Evolutionary conservation across 2,797 vertebrate species (phyloP), one percentile per base, ranked within the genome.

Genomic region (Gadopsis marmoratus): DNA sequence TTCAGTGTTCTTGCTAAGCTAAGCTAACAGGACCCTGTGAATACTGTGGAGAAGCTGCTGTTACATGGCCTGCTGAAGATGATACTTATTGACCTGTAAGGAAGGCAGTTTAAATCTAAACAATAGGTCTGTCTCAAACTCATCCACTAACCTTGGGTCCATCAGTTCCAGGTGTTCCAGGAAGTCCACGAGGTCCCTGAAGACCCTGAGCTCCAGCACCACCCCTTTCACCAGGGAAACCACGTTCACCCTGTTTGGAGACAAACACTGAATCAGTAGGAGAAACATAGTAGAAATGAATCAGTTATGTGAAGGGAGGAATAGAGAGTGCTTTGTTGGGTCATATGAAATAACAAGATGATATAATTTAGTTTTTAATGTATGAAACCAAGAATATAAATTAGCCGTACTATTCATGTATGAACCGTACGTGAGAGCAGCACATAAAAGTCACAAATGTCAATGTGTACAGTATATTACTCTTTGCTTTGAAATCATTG

Each of bases 221-320:
- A 66, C 98, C 98, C n/a, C 98, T 97, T 93, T 99, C 97, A 56
- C 97, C 97, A 60, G 97, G 97, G 96, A 99, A 99, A 68, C 98
- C 98, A 53, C 98, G 97, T 86, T 99, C 98, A 3, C 98, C 98
- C 98, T 99, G 63, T 88, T 19, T 77, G 31, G 60, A 61, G 17
- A 86, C 50, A 85, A 35, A 74, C 37, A 39, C 17, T 7, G 7
- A 55, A 65, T 88, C 16, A 87, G 13, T 6, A 12, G 12, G 5
- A 78, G 39, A 39, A 41, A 71, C 31, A 23, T 45, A 4, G 48
- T 10, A 62, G 12, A 3, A 59, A 53, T 1, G 59, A 35, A 68
- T 74, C 45, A 54, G 1, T 21, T 33, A 23, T 61, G 29, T 69
- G 31, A 50, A 48, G 41, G 33, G 2, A 70, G n/a, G 33, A 47